Base-by-base conservation (phyloP, 2,888 invertebrate species). In the Pasiphila rectangulata region DNA sequence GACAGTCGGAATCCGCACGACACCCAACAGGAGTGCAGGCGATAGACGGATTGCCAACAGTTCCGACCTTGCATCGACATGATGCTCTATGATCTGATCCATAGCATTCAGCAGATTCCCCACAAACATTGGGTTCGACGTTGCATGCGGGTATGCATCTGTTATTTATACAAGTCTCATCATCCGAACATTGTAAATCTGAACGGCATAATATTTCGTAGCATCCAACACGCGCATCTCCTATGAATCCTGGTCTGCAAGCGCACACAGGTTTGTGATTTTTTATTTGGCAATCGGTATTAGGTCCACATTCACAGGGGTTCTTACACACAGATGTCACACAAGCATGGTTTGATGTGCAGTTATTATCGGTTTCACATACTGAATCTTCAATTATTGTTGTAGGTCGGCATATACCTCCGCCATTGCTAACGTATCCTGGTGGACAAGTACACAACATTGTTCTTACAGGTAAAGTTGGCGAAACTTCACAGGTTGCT, bases 401-500 rank as follows among this genome's bases (percentile, higher is more conserved):
- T n/a, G 92, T 92, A 1, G 95, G 93, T 49, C 93, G 92, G 69
- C 96, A 96, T 25, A 94, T 91, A 19, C 96, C 96, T 36, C 95
- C 95, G 43, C 96, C 96, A 56, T 93, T 94, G 78, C 94, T 95
- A 2, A 96, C 92, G 64, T 95, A 96, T 10, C 97, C 97, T 38
- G 95, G 94, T 16, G 96, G 95, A 65, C 97, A 97, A 2, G 95
- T 92, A 72, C 97, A 97, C 23, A 96, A 91, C 94, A 97, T 95
- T 0, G 96, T 96, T 53, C 96, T 91, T 3, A 96, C 94, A 0
- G 97, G 96, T 16, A 94, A 78, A 2, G 96, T 95, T 0, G 94
- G 92, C 15, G 95, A 91, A 0, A 96, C 96, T 77, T 93, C 92
- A 69, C 97, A 97, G 54, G 91, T 91, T 0, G 96, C 93, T 21